Base-by-base conservation (phyloP, 2,888 invertebrate species). In the Dorcus parallelipipedus region DNA sequence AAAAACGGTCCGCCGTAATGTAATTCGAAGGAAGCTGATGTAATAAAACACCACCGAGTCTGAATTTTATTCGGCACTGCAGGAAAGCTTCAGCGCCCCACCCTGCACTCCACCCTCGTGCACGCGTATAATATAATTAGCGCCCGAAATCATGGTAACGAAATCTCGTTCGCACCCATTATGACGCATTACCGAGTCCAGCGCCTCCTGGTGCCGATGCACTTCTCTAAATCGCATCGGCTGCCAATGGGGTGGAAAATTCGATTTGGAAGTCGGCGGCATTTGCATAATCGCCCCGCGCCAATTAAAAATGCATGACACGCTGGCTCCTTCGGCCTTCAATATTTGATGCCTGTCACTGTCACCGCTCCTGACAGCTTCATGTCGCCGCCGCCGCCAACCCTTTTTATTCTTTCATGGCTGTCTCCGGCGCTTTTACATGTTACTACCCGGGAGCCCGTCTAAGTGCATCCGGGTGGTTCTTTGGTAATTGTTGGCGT, bases 251-350 rank as follows among this genome's bases (percentile, higher is more conserved):
- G 72, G 71, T 64, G 73, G 76, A 76, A 76, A 76, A 76, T 76
- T 75, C 72, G 73, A 75, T 75, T 75, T 73, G 68, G 70, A 70
- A 69, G 67, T 71, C 71, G 71, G 69, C 68, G 70, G 68, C 71
- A 75, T 76, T 75, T 76, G 74, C 76, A 76, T 76, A 76, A 76
- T 75, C 73, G 74, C 68, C 71, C 62, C 67, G 54, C 58, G 67
- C 71, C 72, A 76, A 76, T 76, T 76, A 76, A 76, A 76, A 76
- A 76, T 75, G 74, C 73, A 75, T 70, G 69, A 71, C 74, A 71
- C 72, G 71, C 69, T 70, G 70, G 68, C 71, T 71, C 67, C 72
- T 69, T 69, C 68, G 63, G 57, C 60, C 66, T 67, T 70, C 72
- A 69, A 70, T 69, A 69, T 70, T 70, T 70, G 69, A 71, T 69